Evolutionary conservation across 2,888 invertebrate genomes (phyloP).

Genomic region (Acrocyrtus sp.): DNA sequence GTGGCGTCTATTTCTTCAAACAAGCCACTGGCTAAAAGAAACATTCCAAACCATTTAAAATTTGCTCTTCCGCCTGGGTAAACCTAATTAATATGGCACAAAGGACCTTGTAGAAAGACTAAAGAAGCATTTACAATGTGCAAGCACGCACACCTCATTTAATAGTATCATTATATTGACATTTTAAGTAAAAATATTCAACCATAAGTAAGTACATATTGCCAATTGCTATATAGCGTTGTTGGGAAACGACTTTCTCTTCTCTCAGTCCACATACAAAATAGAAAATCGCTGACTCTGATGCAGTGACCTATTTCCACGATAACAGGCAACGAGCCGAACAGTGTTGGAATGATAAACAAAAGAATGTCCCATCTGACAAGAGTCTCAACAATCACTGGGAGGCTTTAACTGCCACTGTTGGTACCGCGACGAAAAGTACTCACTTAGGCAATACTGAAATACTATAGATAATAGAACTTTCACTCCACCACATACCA

Average conservation of each 20-base stretch:
- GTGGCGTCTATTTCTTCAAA: too few species aligned
- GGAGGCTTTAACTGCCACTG: neutral
- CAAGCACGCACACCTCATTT: too few species aligned
- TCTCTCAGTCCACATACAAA: too few species aligned
- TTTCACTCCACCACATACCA: neutral
- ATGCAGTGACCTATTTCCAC: conserved; percentile 6
- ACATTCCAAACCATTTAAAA: too few species aligned
- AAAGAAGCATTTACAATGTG: too few species aligned
- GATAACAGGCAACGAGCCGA: conserved; percentile 3
- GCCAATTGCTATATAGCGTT: conserved; percentile 33
- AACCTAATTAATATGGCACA: too few species aligned
- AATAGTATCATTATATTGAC: neutral
- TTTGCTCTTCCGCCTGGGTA: too few species aligned
- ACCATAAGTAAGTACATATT: conserved; percentile 20
- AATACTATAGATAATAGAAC: neutral
- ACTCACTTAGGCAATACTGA: neutral
- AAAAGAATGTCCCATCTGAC: conserved; percentile 18
- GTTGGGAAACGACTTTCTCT: neutral
- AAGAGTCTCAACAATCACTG: neutral
- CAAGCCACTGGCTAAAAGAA: too few species aligned
- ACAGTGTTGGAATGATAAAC: conserved; percentile 7
- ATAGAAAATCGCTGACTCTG: neutral
- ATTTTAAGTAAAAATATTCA: neutral
- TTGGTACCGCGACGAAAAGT: neutral
- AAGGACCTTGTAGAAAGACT: too few species aligned